Conservation (phyloP, 2,113 vertebrate genomes). For the Nycticryphes semicollaris region DNA sequence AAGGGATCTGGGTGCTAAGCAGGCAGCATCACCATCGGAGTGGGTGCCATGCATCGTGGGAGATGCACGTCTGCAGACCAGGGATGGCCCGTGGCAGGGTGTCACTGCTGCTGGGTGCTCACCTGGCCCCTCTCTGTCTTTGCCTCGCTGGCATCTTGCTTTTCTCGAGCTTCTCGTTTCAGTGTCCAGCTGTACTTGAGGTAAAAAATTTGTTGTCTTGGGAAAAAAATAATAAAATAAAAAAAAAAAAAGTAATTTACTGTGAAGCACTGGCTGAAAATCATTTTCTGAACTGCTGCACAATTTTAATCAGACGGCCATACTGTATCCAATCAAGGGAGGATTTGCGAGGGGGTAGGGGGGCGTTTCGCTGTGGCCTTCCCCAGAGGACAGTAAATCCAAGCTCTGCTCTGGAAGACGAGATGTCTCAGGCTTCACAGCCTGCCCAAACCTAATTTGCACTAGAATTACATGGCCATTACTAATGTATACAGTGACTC, state of each 20-base stretch:
- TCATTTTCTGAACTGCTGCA: slow-evolving; percentile 62
- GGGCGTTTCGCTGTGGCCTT: slow-evolving; percentile 27
- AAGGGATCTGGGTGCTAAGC: not conserved
- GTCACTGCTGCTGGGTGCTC: not conserved
- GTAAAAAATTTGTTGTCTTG: slow-evolving; percentile 23
- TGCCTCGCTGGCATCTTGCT: not conserved
- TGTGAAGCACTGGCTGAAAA: slow-evolving; percentile 57
- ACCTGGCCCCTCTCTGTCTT: not conserved
- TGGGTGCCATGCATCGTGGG: not conserved
- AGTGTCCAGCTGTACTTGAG: slow-evolving; percentile 29
- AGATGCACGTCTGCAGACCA: fast-evolving
- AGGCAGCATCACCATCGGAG: not conserved
- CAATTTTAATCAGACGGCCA: slow-evolving; percentile 63
- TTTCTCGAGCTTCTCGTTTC: not conserved
- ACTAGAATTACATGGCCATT: slow-evolving; percentile 70
- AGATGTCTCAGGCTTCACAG: slow-evolving; percentile 34
- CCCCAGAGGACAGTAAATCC: slow-evolving; percentile 68
- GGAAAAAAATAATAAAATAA: not conserved
- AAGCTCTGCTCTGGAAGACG: slow-evolving; percentile 58
- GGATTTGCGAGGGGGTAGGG: slow-evolving; percentile 10
- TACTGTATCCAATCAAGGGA: slow-evolving; percentile 64
- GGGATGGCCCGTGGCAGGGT: not conserved
- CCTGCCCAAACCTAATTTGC: slow-evolving; percentile 69
- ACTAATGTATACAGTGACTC: slow-evolving; percentile 66
- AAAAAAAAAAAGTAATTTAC: slow-evolving; percentile 23